Conservation (phyloP, 2,113 vertebrate genomes). For the Nesogale talazaci region DNA sequence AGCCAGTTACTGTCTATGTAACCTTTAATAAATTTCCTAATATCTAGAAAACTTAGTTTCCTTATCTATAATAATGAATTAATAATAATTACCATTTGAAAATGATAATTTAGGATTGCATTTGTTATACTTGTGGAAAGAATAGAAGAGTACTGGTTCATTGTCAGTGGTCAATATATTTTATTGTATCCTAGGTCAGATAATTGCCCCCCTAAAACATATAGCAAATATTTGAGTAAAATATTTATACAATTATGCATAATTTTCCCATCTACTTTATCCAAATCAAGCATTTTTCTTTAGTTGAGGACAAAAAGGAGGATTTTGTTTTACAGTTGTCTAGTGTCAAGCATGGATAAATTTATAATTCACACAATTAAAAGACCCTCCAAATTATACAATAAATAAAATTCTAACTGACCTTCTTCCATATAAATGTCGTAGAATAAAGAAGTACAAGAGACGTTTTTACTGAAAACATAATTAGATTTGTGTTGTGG, state of each 20-base stretch:
- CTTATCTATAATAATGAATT: not conserved
- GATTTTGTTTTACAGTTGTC: not conserved
- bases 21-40: not conserved
- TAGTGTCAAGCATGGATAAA: not conserved
- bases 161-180: not conserved
- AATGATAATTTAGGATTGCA: not conserved
- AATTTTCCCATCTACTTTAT: not conserved
- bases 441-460: not conserved
- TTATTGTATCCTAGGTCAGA: not conserved
- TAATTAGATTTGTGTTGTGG: not conserved
- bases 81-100: no score
- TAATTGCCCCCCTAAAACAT: not conserved
- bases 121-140: not conserved
- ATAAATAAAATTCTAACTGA: not conserved
- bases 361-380: not conserved
- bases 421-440: not conserved
- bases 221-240: no score
- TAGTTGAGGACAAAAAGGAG: not conserved
- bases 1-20: not conserved
- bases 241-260: no score
- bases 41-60: not conserved
- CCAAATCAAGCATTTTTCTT: not conserved
- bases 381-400: not conserved
- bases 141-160: not conserved
- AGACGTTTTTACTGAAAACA: not conserved